Evolutionary conservation across 37 sponge, comb jelly and placozoan genomes (phyloP), one percentile per base, ranked within the genome.

Genomic region (Haliclona indistincta): DNA sequence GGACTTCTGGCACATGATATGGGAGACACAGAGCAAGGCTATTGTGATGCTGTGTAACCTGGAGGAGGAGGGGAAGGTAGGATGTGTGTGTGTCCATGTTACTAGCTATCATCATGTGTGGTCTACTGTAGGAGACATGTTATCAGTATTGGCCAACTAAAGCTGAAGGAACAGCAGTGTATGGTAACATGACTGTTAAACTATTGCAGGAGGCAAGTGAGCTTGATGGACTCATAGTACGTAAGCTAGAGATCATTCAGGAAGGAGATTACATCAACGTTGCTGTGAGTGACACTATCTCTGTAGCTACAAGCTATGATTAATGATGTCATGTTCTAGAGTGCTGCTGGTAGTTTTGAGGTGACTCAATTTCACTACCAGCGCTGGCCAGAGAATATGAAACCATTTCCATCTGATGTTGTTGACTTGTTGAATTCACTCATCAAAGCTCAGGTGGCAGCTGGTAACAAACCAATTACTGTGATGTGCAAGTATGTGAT

Each of bases 401-500:
- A 64, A 2, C 88, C 91, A 29, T 20, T 44, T 42, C 28, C 64
- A 40, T 30, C 23, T 2, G 20, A 40, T 39, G 26, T 87, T 7
- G 53, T 82, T 13, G 42, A 87, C 35, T n/a, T 92, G 56, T 53
- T 83, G 7, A 30, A 45, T 4, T 23, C n/a, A n/a, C n/a, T n/a
- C n/a, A n/a, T n/a, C n/a, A n/a, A n/a, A n/a, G n/a, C n/a, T n/a
- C 86, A 86, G 63, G 55, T 52, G 45, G 61, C 44, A n/a, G 83
- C 85, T 22, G 85, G 74, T 36, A 87, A 83, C 69, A 68, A 79
- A 25, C 55, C 85, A 30, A 88, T 92, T 11, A 79, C 84, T 38
- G 93, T 92, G 38, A 67, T 75, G 56, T 92, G 93, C 93, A 88
- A 68, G 93, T 92, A 73, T 52, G 71, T 43, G 17, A 8, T 38